Percentiles rank a stretch among this genome's conserved stretches.
Evolutionary conservation across 2,888 invertebrate species (phyloP).

Genomic region (Danaus chrysippus): DNA sequence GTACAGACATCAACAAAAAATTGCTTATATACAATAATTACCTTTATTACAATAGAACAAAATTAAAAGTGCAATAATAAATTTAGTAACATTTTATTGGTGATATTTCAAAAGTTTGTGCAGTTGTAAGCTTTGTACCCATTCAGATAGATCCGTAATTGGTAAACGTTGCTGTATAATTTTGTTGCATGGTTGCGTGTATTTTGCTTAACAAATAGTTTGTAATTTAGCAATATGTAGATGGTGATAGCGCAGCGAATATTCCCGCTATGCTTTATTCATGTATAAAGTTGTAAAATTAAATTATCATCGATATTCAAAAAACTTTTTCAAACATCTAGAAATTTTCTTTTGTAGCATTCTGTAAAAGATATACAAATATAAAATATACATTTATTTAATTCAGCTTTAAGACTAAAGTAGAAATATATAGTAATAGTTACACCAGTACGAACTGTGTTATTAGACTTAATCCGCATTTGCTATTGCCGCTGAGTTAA

Average conservation of each 20-base stretch:
- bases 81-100: not conserved
- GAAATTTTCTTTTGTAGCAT: too few relatives aligned
- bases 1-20: constrained; percentile 1
- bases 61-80: not conserved
- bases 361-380: not conserved
- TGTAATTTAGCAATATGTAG: constrained; percentile 7
- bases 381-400: not conserved
- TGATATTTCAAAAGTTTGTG: not conserved
- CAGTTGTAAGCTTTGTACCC: not conserved
- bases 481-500: constrained; percentile 23
- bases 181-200: not conserved
- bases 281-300: not conserved
- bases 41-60: not conserved
- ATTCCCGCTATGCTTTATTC: not conserved
- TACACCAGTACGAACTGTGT: constrained; percentile 11
- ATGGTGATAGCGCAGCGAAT: not conserved
- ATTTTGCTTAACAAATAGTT: constrained; percentile 6
- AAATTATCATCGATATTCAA: not conserved
- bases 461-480: constrained; percentile 27
- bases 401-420: not conserved
- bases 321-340: not conserved
- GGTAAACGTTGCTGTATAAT: not conserved
- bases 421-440: constrained; percentile 15
- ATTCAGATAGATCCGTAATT: not conserved
- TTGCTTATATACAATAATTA: not conserved